A percentile compares a stretch with the other conserved stretches of the same genome.
These are phyloP conservation scores for Drosophila niveifrons DNA, from an alignment of 2,888 invertebrate genomes.

Conservation along the genomic window DNA sequence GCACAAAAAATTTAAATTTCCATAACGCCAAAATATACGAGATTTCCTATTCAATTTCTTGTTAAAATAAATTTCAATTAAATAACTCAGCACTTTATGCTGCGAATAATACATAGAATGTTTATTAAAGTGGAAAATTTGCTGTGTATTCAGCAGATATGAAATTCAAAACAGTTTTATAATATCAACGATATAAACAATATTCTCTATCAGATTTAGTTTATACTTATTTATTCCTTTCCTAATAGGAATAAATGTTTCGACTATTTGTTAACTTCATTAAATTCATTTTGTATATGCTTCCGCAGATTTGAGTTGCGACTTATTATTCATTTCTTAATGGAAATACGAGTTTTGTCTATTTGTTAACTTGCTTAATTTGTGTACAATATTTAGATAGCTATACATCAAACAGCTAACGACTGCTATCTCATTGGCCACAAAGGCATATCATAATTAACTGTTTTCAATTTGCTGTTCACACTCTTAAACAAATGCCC, in stretches of 20 bases:
- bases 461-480: slow-evolving; percentile 64
- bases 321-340: slow-evolving; percentile 13
- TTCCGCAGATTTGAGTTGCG: not conserved
- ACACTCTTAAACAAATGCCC: slow-evolving; percentile 52
- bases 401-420: slow-evolving; percentile 1
- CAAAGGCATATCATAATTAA: slow-evolving; percentile 51
- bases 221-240: slow-evolving; percentile 16
- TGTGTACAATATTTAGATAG: not conserved
- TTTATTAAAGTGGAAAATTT: slow-evolving; percentile 7
- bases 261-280: not conserved
- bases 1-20: slow-evolving; percentile 44
- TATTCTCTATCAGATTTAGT: not conserved
- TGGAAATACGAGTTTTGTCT: not conserved
- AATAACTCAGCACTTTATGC: slow-evolving; percentile 1
- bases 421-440: slow-evolving; percentile 9
- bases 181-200: not conserved
- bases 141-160: not conserved
- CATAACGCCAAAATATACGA: slow-evolving; percentile 35
- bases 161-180: not conserved
- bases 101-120: not conserved
- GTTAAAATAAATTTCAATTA: slow-evolving; percentile 11
- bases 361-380: not conserved
- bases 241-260: not conserved
- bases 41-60: slow-evolving; percentile 33
- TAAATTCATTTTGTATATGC: too few relatives aligned